Base-by-base conservation (phyloP, 2,888 invertebrate species). In the Lasioglossum pauxillum region DNA sequence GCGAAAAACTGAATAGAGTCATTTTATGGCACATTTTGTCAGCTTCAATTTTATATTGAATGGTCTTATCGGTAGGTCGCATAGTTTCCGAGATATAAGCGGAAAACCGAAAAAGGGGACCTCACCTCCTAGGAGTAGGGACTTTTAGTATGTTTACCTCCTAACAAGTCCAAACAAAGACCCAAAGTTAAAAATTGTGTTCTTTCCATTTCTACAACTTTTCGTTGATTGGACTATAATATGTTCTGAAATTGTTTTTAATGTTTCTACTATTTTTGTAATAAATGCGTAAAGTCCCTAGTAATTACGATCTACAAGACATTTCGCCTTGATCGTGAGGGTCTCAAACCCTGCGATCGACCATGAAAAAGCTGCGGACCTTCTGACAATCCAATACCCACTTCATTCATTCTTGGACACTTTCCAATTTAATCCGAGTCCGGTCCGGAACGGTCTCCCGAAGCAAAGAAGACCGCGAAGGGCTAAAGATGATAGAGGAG, bases 401-500 rank as follows among this genome's bases (percentile, higher is more conserved):
- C 64, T 64, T 64, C 64, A 64, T 64, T 64, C 31, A 64, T 64
- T 64, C 64, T 64, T 64, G 64, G 31, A 64, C 27, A 64, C 64
- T 31, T 31, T 64, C 64, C 64, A 64, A 64, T 64, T 31, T 64
- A 64, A 64, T 64, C 64, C 5, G 64, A 31, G 16, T 46, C 31
- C 31, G 64, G 31, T 16, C 31, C 27, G 7, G 64, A 27, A 53
- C 53, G 23, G 53, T 53, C 23, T 10, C 53, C n/a, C n/a, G 53
- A 53, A 64, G 31, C 64, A 64, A 64, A 64, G 64, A 31, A 27
- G 16, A 5, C 31, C 27, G 31, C 64, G 64, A 64, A 64, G 16
- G 7, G 64, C 31, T 64, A 31, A 7, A 64, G 7, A 64, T 64
- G n/a, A 31, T 3, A 31, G 31, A 31, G 5, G 16, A 14, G 31